Conservation (phyloP, 2,888 invertebrate species). For the Micropterix aruncella region DNA sequence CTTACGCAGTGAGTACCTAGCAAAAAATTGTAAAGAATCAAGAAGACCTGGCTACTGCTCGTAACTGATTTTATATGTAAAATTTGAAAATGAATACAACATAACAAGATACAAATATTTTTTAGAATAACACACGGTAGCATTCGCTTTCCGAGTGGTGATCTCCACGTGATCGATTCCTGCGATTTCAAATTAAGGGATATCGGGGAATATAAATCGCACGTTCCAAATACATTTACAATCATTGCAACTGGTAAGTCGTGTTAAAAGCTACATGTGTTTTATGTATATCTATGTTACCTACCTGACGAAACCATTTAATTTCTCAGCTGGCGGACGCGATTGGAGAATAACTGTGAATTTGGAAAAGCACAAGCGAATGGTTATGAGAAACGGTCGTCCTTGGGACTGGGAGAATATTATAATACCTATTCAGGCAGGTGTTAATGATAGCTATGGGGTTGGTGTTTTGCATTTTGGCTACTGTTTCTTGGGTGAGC, state of each 20-base stretch:
- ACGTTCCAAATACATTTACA: slow-evolving; percentile 30
- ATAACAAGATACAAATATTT: background rate
- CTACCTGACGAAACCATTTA: too few species aligned
- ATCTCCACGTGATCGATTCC: slow-evolving; percentile 24
- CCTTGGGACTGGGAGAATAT: slow-evolving; percentile 17
- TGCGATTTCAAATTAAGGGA: slow-evolving; percentile 33
- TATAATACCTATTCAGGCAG: slow-evolving; percentile 13
- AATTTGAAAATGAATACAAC: background rate
- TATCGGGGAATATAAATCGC: slow-evolving; percentile 26
- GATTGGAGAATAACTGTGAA: slow-evolving; percentile 14
- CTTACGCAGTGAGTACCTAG: slow-evolving; percentile 40
- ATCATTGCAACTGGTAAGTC: slow-evolving; percentile 34
- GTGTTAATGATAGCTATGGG: slow-evolving; percentile 22
- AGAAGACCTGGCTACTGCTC: too few species aligned
- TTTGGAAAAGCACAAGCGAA: slow-evolving; percentile 9
- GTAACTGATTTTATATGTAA: background rate
- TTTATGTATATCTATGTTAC: slow-evolving; percentile 6
- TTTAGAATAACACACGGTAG: slow-evolving; percentile 27
- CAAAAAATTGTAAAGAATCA: too few species aligned
- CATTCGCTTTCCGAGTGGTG: slow-evolving; percentile 29
- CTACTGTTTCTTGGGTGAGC: slow-evolving; percentile 17
- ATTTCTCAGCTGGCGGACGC: background rate
- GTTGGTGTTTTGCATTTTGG: slow-evolving; percentile 23
- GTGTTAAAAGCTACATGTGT: background rate
- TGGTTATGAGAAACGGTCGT: slow-evolving; percentile 16